Percentiles rank a stretch among this genome's conserved stretches.
These are phyloP conservation scores for Cephonodes hylas DNA, from an alignment of 2,888 invertebrate species.

Conservation along the genomic window DNA sequence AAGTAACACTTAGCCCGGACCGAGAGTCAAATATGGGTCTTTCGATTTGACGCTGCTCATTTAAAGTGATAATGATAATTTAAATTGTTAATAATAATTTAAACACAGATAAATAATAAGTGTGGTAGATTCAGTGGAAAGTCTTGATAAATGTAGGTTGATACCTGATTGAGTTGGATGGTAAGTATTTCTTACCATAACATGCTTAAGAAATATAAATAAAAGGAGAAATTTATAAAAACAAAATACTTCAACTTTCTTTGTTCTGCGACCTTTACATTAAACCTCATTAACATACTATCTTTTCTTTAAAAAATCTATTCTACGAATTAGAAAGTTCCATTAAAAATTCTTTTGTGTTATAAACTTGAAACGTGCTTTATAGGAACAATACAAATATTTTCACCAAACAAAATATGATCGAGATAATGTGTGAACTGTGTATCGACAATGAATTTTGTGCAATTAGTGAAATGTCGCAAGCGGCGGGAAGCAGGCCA, in stretches of 20 bases:
- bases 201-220: too few relatives aligned
- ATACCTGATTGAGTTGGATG: too few relatives aligned
- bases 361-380: background rate
- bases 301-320: background rate
- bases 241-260: background rate
- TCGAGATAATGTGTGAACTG: background rate
- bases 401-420: background rate
- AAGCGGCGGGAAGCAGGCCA: slow-evolving; percentile 53
- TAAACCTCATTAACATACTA: background rate
- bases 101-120: too few relatives aligned
- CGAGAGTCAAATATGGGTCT: too few relatives aligned
- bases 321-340: background rate
- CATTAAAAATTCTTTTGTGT: background rate
- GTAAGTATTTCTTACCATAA: too few relatives aligned
- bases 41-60: too few relatives aligned
- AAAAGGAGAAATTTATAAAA: background rate
- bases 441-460: slow-evolving; percentile 13
- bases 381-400: background rate
- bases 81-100: too few relatives aligned
- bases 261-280: background rate
- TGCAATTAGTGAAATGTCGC: slow-evolving; percentile 50
- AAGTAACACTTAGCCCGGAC: too few relatives aligned
- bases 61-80: too few relatives aligned
- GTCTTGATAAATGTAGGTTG: too few relatives aligned
- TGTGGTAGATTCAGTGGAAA: too few relatives aligned